Evolutionary conservation across 2,888 invertebrate species (phyloP).

Genomic region (Mycalesis mineus): DNA sequence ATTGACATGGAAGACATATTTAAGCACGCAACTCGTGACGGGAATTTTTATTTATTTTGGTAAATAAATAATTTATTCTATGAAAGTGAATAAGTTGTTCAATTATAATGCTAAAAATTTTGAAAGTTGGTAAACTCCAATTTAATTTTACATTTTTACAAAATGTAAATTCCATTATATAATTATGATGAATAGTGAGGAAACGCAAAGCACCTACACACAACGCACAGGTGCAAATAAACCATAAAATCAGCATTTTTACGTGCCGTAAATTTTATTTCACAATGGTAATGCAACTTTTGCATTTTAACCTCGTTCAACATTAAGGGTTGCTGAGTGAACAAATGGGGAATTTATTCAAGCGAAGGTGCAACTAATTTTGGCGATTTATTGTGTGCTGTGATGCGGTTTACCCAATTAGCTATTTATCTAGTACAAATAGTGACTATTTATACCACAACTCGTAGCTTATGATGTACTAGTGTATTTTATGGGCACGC

Average conservation of each 20-base stretch:
- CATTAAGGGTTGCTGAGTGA: slow-evolving; percentile 25
- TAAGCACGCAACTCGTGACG: too few relatives aligned
- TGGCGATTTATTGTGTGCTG: background rate
- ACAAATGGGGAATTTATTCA: slow-evolving; percentile 47
- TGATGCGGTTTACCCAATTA: background rate
- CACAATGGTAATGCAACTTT: background rate
- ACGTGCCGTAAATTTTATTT: background rate
- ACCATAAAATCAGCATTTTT: background rate
- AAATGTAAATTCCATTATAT: too few relatives aligned
- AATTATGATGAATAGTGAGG: too few relatives aligned
- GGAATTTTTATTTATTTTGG: too few relatives aligned
- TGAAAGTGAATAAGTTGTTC: too few relatives aligned
- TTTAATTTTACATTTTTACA: too few relatives aligned
- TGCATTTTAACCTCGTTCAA: background rate
- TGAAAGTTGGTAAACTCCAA: too few relatives aligned
- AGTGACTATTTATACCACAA: background rate
- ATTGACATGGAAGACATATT: too few relatives aligned
- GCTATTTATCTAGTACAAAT: background rate
- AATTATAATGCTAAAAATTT: too few relatives aligned
- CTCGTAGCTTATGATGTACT: background rate
- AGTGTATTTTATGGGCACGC: background rate
- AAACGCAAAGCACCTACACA: background rate
- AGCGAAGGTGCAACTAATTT: slow-evolving; percentile 41
- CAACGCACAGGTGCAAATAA: background rate
- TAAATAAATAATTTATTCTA: too few relatives aligned